These are phyloP conservation scores for Chrosomus eos DNA, from an alignment of 2,797 vertebrate genomes.

Conservation along the genomic window DNA sequence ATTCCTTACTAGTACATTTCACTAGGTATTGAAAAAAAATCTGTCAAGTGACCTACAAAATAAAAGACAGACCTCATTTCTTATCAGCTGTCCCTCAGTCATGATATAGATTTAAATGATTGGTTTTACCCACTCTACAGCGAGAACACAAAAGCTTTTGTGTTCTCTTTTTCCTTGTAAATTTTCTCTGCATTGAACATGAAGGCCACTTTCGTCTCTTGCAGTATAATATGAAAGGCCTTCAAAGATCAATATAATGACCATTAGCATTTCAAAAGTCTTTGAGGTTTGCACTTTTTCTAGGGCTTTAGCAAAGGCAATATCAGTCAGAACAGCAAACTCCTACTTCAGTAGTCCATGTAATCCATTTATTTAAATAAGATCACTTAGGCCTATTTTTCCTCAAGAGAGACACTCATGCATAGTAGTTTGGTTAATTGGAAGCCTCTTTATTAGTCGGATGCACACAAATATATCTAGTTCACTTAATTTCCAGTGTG, in stretches of 20 bases:
- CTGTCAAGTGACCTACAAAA: constrained; percentile 50
- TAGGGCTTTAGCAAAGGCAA: neutral
- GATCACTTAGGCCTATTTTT: constrained; percentile 10
- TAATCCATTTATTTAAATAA: constrained; percentile 35
- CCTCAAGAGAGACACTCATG: neutral
- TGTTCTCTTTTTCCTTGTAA: constrained; percentile 32
- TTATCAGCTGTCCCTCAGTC: constrained; percentile 52
- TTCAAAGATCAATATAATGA: constrained; percentile 38
- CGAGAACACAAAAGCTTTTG: constrained; percentile 44
- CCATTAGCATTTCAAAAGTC: constrained; percentile 41
- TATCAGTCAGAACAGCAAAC: neutral
- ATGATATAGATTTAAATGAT: constrained; percentile 38
- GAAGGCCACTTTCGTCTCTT: constrained; percentile 18
- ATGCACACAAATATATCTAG: neutral
- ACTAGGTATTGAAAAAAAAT: constrained; percentile 41
- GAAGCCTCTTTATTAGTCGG: neutral
- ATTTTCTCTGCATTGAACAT: constrained; percentile 24
- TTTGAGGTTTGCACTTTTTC: constrained; percentile 22
- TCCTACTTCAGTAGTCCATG: constrained; percentile 8
- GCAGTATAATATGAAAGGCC: constrained; percentile 20
- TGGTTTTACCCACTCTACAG: constrained; percentile 22
- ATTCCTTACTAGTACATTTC: constrained; percentile 25
- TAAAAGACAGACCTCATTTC: constrained; percentile 57
- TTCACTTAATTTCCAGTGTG: neutral
- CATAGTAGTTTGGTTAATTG: constrained; percentile 7